phyloP scores from a whole-genome alignment of 2,113 vertebrate species.

The Neoarius graeffei region DNA sequence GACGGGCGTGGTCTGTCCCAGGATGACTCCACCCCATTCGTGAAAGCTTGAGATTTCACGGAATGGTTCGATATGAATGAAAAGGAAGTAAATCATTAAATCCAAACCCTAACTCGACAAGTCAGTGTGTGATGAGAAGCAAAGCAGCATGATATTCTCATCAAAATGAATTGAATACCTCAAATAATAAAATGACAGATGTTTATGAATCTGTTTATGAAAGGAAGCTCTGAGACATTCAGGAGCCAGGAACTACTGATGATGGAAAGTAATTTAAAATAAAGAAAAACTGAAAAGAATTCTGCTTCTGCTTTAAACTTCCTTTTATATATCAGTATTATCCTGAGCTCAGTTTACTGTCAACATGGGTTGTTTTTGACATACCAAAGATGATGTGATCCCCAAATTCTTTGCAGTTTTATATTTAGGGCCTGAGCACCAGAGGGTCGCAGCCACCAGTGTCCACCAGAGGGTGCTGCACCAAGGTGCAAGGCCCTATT shows the following conservation, averaged over 20 bases:
- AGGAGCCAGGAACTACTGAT: background rate
- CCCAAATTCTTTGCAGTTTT: too few species aligned
- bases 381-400: too few species aligned
- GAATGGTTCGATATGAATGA: background rate
- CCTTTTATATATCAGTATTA: background rate
- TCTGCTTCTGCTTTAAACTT: too few species aligned
- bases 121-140: background rate
- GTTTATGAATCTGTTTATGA: too few species aligned
- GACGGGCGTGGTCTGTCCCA: too few species aligned
- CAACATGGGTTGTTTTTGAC: background rate
- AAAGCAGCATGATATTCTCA: background rate
- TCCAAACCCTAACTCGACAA: background rate
- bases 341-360: background rate
- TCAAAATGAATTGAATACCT: background rate
- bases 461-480: too few species aligned
- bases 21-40: background rate
- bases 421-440: too few species aligned
- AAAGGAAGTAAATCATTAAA: background rate
- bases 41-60: background rate
- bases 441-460: too few species aligned
- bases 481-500: too few species aligned
- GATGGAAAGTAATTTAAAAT: background rate
- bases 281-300: too few species aligned
- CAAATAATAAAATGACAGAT: background rate
- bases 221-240: too few species aligned